Conservation (phyloP, 1,140 invertebrate species). For the Chionoecetes opilio region DNA sequence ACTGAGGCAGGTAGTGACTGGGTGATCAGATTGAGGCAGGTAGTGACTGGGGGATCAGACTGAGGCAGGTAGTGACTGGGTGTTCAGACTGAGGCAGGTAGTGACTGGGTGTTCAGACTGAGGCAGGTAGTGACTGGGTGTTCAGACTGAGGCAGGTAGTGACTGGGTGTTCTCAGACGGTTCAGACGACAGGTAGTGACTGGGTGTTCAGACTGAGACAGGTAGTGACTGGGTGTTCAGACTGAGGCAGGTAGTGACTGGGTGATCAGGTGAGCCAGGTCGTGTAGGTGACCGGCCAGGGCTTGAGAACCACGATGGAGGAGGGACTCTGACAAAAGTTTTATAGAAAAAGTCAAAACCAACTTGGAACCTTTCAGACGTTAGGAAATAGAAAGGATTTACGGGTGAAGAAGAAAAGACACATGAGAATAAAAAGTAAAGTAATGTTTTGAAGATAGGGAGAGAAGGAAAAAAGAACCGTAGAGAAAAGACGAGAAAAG, state of each 20-base stretch:
- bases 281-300: not conserved
- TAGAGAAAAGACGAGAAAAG: not conserved
- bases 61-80: not conserved
- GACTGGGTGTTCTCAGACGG: not conserved
- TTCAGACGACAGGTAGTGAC: not conserved
- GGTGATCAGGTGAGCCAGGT: not conserved
- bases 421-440: not conserved
- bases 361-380: not conserved
- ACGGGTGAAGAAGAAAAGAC: not conserved
- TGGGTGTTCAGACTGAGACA: not conserved
- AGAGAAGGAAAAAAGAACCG: not conserved
- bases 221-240: not conserved
- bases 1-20: too few species aligned
- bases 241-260: not conserved
- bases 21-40: too few species aligned
- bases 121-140: not conserved
- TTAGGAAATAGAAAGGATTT: not conserved
- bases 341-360: constrained; percentile 9
- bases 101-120: not conserved
- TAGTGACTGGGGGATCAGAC: too few species aligned
- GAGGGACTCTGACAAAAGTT: not conserved
- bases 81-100: not conserved
- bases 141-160: not conserved
- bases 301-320: not conserved
- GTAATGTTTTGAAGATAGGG: not conserved